Conservation (phyloP, 64 coral and sea anemone species). For the Catalaphyllia jardinei region DNA sequence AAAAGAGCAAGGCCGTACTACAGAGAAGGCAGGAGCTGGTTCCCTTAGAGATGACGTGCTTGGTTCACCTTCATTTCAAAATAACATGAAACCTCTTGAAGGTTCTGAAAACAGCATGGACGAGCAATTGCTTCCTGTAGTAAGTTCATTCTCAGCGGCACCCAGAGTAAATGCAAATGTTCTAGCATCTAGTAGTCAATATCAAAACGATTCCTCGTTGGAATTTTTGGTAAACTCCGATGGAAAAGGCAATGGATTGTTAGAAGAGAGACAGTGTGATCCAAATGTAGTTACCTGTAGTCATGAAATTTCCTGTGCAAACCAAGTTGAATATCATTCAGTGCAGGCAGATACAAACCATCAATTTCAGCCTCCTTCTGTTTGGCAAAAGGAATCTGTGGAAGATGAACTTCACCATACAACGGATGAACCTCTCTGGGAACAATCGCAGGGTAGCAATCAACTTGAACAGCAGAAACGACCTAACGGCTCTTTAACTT, state of each 20-base stretch:
- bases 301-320: background rate
- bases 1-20: background rate
- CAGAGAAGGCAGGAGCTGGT: background rate
- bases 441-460: slow-evolving; percentile 10
- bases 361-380: slow-evolving; percentile 16
- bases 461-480: slow-evolving; percentile 15
- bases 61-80: background rate
- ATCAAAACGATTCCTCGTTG: slow-evolving; percentile 1
- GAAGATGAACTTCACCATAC: slow-evolving; percentile 21
- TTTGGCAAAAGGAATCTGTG: slow-evolving; percentile 33
- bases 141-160: background rate
- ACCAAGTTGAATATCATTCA: slow-evolving; percentile 1
- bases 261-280: background rate
- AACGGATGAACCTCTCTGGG: slow-evolving; percentile 23
- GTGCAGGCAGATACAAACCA: background rate
- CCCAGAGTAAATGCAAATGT: slow-evolving; percentile 36
- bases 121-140: background rate
- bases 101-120: background rate
- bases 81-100: background rate
- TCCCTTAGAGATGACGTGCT: background rate
- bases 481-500: background rate
- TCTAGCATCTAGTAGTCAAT: slow-evolving; percentile 11
- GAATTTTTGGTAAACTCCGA: slow-evolving; percentile 22
- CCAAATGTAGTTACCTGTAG: background rate
- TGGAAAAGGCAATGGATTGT: slow-evolving; percentile 1